phyloP scores from a whole-genome alignment of 2,888 invertebrate species.

The Drosophila mulleri region DNA sequence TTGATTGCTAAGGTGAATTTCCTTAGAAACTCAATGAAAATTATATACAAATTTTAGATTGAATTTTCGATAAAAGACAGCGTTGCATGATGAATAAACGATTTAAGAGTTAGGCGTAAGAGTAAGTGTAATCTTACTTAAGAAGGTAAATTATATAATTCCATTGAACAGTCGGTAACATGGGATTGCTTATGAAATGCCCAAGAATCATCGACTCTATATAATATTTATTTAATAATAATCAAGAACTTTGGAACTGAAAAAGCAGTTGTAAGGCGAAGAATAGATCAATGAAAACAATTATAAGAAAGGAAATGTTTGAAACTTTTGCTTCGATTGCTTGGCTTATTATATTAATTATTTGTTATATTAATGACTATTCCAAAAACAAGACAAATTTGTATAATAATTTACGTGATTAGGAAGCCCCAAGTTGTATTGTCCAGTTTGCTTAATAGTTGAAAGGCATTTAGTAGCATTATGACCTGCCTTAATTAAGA shows the following conservation, averaged over 20 bases:
- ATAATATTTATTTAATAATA: not conserved
- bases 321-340: too few relatives aligned
- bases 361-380: too few relatives aligned
- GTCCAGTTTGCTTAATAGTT: not conserved
- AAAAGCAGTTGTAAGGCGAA: not conserved
- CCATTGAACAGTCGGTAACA: too few relatives aligned
- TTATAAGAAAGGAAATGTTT: too few relatives aligned
- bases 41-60: not conserved
- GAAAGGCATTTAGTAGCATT: too few relatives aligned
- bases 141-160: not conserved
- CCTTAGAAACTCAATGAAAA: not conserved
- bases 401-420: not conserved
- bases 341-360: too few relatives aligned
- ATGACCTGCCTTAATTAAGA: not conserved
- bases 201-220: not conserved
- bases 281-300: too few relatives aligned
- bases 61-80: not conserved
- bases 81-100: too few relatives aligned
- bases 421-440: not conserved
- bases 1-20: not conserved
- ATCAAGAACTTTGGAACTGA: not conserved
- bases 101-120: too few relatives aligned
- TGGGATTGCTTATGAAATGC: not conserved
- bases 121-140: too few relatives aligned
- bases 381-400: not conserved